Conservation (phyloP, 2,797 vertebrate species). For the Pterois miles region DNA sequence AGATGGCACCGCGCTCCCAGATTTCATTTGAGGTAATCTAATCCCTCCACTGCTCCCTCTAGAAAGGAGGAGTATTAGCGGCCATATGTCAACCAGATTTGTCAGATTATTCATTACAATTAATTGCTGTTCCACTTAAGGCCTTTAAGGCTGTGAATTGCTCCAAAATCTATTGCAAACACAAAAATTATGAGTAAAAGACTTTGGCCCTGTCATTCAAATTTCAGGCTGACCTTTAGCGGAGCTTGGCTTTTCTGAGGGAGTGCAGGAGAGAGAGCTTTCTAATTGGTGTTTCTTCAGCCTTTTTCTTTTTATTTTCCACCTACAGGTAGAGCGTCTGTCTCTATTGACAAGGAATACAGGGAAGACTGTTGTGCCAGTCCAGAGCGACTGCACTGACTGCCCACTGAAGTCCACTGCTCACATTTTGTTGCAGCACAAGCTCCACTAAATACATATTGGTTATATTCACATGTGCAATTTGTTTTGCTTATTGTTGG, state of each 20-base stretch:
- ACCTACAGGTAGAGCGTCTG: slow-evolving; percentile 93
- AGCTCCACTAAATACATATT: slow-evolving; percentile 41
- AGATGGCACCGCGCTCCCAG: slow-evolving; percentile 98
- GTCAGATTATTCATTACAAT: slow-evolving; percentile 99
- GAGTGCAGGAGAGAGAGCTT: slow-evolving; percentile 93
- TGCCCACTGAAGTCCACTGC: slow-evolving; percentile 81
- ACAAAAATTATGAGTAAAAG: slow-evolving; percentile 99
- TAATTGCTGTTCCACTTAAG: slow-evolving; percentile 99
- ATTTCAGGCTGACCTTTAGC: slow-evolving; percentile 99
- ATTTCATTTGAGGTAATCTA: slow-evolving; percentile 99
- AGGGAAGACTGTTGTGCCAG: slow-evolving; percentile 74
- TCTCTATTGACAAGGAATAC: slow-evolving; percentile 84
- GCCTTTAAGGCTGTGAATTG: slow-evolving; percentile 99
- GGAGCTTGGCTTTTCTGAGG: slow-evolving; percentile 97
- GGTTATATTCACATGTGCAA: slow-evolving; percentile 60
- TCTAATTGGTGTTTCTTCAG: slow-evolving; percentile 96
- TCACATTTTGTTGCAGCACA: slow-evolving; percentile 35
- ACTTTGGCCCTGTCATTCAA: slow-evolving; percentile 99
- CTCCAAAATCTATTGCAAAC: slow-evolving; percentile 99
- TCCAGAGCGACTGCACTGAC: slow-evolving; percentile 86
- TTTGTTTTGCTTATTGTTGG: slow-evolving; percentile 69
- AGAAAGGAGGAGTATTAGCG: slow-evolving; percentile 99
- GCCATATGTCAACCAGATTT: slow-evolving; percentile 99
- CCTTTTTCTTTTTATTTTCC: slow-evolving; percentile 74
- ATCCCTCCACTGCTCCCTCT: slow-evolving; percentile 99